Base-by-base conservation (phyloP, 2,888 invertebrate genomes). In the Sericinus montela region DNA sequence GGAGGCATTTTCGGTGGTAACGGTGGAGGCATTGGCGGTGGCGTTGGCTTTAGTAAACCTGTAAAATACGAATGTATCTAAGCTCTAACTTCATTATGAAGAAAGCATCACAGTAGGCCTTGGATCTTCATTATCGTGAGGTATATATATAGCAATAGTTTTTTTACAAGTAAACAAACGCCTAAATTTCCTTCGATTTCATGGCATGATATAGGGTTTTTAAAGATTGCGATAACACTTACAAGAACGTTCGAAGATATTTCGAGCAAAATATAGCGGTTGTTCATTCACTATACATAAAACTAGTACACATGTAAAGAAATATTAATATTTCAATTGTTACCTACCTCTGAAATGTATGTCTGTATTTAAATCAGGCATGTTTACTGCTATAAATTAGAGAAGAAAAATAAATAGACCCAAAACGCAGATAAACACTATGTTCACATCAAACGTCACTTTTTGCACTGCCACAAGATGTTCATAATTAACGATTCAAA, bases 21-120 rank as follows among this genome's bases (percentile, higher is more conserved):
- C 39, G 94, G 94, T 42, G 94, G 93, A 3, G 94, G 94, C 70
- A 94, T 93, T 51, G 92, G 91, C 40, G 91, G 91, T 16, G 91
- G 91, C 25, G 87, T 72, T 4, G 89, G 89, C 50, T 88, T 89
- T 15, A 88, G 65, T 56, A 89, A 72, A 64, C 89, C 89, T 80
- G 71, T 3, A 13, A 5, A 11, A 9, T 13, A 8, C 11, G 4
- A 38, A 25, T 13, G 1, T 6, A 8, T 6, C 11, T 11, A 29
- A n/a, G n/a, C 29, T 29, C n/a, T 3, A 29, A 29, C 2, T 19
- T 3, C 5, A 3, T 19, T 19, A 2, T 19, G 2, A n/a, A n/a
- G n/a, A n/a, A n/a, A n/a, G n/a, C n/a, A n/a, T n/a, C n/a, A n/a
- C n/a, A n/a, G n/a, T n/a, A n/a, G n/a, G n/a, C n/a, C n/a, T n/a